Conservation (phyloP, 2,113 vertebrate genomes). For the Chelonoidis abingdonii region DNA sequence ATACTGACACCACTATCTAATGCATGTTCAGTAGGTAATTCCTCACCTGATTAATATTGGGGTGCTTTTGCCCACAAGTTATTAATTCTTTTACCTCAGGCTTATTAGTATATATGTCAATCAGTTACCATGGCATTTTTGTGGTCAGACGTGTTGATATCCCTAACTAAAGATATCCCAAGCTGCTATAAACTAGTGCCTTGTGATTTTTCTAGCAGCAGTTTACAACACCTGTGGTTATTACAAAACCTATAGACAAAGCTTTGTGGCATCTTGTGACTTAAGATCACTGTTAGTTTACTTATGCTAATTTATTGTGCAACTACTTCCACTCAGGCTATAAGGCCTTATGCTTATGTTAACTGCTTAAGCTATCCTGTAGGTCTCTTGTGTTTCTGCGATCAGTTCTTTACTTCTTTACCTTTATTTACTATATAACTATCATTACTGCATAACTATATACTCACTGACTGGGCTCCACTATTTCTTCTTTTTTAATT, state of each 20-base stretch:
- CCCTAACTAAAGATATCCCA: not conserved
- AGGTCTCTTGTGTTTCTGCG: not conserved
- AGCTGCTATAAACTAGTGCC: not conserved
- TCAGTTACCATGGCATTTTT: not conserved
- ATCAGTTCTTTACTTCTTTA: not conserved
- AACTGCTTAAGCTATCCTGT: not conserved
- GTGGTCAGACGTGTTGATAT: not conserved
- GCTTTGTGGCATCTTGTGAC: not conserved
- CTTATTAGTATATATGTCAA: not conserved
- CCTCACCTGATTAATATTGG: not conserved
- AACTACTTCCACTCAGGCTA: not conserved
- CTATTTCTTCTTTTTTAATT: not conserved
- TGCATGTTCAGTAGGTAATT: not conserved
- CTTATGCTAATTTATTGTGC: not conserved
- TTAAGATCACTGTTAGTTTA: not conserved
- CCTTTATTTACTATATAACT: not conserved
- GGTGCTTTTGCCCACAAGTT: not conserved
- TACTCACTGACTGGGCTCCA: not conserved
- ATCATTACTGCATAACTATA: not conserved
- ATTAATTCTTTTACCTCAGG: not conserved
- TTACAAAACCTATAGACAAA: not conserved
- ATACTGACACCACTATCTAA: not conserved
- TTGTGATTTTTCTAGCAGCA: not conserved
- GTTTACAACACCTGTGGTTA: not conserved
- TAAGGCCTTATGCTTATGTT: not conserved